phyloP scores from a whole-genome alignment of 2,888 invertebrate genomes.

The Scaptodrosophila latifasciaeformis region DNA sequence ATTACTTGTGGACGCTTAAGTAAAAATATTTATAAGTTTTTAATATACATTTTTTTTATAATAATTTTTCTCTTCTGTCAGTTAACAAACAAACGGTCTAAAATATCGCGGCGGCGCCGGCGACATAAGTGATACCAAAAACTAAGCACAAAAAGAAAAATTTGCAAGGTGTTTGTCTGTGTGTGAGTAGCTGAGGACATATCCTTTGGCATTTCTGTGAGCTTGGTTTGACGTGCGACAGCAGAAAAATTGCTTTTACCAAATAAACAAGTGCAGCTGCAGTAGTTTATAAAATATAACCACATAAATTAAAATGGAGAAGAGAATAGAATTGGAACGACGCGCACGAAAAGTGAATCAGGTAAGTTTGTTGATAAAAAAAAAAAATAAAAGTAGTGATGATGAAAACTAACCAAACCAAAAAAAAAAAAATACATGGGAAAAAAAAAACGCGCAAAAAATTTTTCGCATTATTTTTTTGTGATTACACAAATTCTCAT shows the following conservation, averaged over 20 bases:
- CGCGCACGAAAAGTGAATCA: conserved; percentile 92
- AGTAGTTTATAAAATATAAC: conserved; percentile 23
- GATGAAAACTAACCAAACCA: no score
- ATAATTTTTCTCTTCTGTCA: no score
- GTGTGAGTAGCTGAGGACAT: conserved; percentile 46
- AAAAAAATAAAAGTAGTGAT: neutral
- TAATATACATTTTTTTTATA: no score
- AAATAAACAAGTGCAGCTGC: conserved; percentile 44
- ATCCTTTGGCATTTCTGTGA: conserved; percentile 57
- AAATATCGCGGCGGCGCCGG: conserved; percentile 37
- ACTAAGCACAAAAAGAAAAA: conserved; percentile 52
- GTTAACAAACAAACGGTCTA: no score
- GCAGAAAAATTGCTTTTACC: conserved; percentile 38
- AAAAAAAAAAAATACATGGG: neutral
- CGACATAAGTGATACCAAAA: conserved; percentile 45
- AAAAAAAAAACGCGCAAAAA: conserved; percentile 45
- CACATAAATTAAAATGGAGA: conserved; percentile 83
- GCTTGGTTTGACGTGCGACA: conserved; percentile 42
- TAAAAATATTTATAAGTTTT: no score
- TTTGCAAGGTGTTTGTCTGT: conserved; percentile 50
- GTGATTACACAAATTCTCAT: conserved; percentile 36
- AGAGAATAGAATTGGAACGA: conserved; percentile 95
- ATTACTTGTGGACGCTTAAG: no score
- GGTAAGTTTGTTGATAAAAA: conserved; percentile 79
- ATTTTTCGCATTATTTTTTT: conserved; percentile 7